These are phyloP conservation scores for Epizoanthus stellaris DNA, from an alignment of 92 coral and sea anemone species.

Conservation along the genomic window DNA sequence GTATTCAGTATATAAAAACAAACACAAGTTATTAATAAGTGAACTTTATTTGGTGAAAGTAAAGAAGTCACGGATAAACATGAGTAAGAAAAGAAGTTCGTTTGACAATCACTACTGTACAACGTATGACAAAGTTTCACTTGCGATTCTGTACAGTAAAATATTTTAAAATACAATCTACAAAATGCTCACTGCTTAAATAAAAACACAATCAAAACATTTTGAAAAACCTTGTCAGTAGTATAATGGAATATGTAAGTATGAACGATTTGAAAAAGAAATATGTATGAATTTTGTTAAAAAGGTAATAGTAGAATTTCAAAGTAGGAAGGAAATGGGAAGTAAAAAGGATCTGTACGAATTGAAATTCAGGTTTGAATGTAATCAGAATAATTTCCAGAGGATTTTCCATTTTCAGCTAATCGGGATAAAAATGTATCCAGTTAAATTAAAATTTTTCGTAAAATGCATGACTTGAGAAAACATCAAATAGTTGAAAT, in stretches of 20 bases:
- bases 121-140: background rate
- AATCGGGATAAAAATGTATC: too few relatives aligned
- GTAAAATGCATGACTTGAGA: too few relatives aligned
- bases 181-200: slow-evolving; percentile 19
- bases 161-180: slow-evolving; percentile 5
- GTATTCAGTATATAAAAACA: too few relatives aligned
- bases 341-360: background rate
- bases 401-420: too few relatives aligned
- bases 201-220: slow-evolving; percentile 4
- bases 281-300: background rate
- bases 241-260: background rate
- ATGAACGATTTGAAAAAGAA: background rate
- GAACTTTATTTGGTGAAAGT: slow-evolving; percentile 30
- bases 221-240: background rate
- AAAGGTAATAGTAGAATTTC: background rate
- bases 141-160: background rate
- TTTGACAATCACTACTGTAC: slow-evolving; percentile 15
- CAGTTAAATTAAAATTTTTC: too few relatives aligned
- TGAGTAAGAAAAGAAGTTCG: background rate
- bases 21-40: background rate
- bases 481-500: too few relatives aligned
- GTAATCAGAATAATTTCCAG: too few relatives aligned
- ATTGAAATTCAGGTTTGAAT: too few relatives aligned
- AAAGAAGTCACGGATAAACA: slow-evolving; percentile 37
- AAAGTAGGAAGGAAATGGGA: background rate